A percentile compares a stretch with the other conserved stretches of the same genome.
Conservation (phyloP, 2,797 vertebrate genomes). For the Triplophysa yarkandensis region DNA sequence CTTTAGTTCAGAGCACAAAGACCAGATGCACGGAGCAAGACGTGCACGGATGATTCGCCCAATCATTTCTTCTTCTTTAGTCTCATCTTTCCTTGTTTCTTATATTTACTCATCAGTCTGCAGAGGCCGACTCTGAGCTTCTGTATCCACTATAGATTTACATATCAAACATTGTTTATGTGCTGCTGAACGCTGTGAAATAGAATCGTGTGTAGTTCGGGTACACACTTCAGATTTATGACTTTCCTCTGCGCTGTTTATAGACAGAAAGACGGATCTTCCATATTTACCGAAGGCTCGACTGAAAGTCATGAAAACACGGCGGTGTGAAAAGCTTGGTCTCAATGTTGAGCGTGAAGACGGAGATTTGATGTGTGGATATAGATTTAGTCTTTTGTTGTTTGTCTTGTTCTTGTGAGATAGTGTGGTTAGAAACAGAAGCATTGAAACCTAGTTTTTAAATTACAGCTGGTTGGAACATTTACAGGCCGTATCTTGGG, state of each 20-base stretch:
- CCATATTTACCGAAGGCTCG: conserved; percentile 37
- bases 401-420: not conserved
- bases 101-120: not conserved
- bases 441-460: not conserved
- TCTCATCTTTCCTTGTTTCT: not conserved
- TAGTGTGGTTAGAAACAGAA: not conserved
- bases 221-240: conserved; percentile 53
- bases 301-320: conserved; percentile 31
- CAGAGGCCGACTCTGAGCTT: conserved; percentile 51
- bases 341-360: not conserved
- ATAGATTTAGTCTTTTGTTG: conserved; percentile 28
- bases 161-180: conserved; percentile 67
- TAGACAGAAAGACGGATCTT: conserved; percentile 26
- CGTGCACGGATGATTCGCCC: conserved; percentile 16
- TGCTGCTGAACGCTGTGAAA: conserved; percentile 45
- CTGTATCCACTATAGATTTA: conserved; percentile 64
- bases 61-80: not conserved
- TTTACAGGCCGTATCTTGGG: conserved; percentile 12
- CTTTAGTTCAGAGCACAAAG: conserved; percentile 55
- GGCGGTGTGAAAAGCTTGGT: not conserved
- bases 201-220: conserved; percentile 58
- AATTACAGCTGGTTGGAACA: conserved; percentile 1
- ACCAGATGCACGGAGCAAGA: conserved; percentile 59
- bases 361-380: not conserved
- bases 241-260: conserved; percentile 16